Percentiles rank a stretch among this genome's conserved stretches.
These are phyloP conservation scores for Carposina sasakii DNA, from an alignment of 1,140 invertebrate species.

Conservation along the genomic window DNA sequence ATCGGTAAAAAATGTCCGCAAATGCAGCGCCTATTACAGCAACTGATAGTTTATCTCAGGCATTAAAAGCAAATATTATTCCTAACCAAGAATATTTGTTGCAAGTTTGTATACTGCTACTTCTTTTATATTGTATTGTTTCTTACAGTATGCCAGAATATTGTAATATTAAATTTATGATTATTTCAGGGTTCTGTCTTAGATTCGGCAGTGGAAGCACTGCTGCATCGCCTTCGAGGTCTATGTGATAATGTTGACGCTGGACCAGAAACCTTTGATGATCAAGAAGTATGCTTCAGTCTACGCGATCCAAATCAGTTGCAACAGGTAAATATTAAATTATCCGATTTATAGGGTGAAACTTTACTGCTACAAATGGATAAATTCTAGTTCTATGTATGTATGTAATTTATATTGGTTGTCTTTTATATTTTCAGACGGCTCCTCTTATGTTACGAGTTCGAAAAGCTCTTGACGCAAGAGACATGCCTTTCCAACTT, in stretches of 20 bases:
- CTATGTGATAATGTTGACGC: constrained; percentile 95
- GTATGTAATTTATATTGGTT: background rate
- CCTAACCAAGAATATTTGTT: constrained; percentile 93
- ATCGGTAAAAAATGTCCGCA: too few relatives aligned
- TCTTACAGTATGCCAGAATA: background rate
- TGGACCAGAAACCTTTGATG: constrained; percentile 91
- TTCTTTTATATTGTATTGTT: background rate
- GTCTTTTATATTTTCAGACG: constrained; percentile 56
- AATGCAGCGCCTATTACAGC: constrained; percentile 76
- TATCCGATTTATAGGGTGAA: background rate
- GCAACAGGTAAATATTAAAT: constrained; percentile 47
- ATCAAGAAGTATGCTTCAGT: constrained; percentile 91
- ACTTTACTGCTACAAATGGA: constrained; percentile 3
- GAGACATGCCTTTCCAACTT: constrained; percentile 89
- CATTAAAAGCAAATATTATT: constrained; percentile 87
- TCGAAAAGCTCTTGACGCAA: constrained; percentile 82
- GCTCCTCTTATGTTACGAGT: constrained; percentile 81
- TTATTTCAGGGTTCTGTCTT: constrained; percentile 83
- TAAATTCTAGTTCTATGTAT: too few relatives aligned
- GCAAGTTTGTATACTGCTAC: constrained; percentile 69
- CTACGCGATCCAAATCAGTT: constrained; percentile 77
- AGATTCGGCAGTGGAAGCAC: constrained; percentile 92
- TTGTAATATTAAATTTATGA: background rate
- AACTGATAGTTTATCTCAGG: constrained; percentile 83
- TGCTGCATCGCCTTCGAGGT: constrained; percentile 91